Conservation (phyloP, 2,888 invertebrate species). For the Tetranychus truncatus region DNA sequence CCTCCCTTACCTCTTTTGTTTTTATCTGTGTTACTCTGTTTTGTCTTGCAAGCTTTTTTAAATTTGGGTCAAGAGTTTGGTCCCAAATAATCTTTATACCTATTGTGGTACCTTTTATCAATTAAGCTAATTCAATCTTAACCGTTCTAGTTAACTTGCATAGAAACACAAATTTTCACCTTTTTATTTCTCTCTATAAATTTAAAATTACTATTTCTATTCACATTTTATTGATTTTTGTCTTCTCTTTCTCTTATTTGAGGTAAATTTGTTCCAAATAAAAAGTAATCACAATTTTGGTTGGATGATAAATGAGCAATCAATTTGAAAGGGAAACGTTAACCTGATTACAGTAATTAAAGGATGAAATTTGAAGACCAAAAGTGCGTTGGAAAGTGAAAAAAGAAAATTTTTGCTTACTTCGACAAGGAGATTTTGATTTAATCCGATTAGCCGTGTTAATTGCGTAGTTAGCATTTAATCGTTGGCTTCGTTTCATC, state of each 20-base stretch:
- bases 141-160: too few relatives aligned
- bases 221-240: too few relatives aligned
- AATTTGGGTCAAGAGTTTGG: background rate
- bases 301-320: too few relatives aligned
- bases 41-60: background rate
- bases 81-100: background rate
- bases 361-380: background rate
- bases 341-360: background rate
- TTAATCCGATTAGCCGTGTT: conserved; percentile 27
- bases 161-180: too few relatives aligned
- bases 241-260: too few relatives aligned
- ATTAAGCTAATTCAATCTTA: too few relatives aligned
- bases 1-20: background rate
- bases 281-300: too few relatives aligned
- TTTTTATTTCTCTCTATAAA: too few relatives aligned
- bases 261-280: too few relatives aligned
- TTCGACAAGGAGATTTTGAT: conserved; percentile 24
- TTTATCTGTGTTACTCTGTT: background rate
- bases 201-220: too few relatives aligned
- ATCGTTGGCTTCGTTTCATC: conserved; percentile 26
- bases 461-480: conserved; percentile 27
- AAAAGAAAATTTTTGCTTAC: conserved; percentile 19
- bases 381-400: conserved; percentile 26
- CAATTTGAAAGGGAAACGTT: too few relatives aligned
- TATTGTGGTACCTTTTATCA: too few relatives aligned